A percentile compares a stretch with the other conserved stretches of the same genome.
phyloP scores from a whole-genome alignment of 2,113 vertebrate species.

The Penelope pileata region DNA sequence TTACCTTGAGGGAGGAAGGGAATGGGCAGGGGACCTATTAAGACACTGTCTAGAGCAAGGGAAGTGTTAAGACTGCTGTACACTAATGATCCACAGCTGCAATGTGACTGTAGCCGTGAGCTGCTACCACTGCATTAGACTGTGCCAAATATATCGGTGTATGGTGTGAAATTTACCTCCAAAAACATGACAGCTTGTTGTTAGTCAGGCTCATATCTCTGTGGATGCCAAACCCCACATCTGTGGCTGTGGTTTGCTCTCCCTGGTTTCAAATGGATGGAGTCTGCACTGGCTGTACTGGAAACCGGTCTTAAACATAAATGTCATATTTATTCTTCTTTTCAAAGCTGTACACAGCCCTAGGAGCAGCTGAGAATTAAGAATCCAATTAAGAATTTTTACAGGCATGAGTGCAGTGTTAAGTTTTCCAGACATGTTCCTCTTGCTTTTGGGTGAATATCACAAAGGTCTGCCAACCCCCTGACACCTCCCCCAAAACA shows the following conservation, averaged over 20 bases:
- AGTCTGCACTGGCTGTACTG: background rate
- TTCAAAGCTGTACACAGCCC: background rate
- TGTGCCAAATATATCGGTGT: background rate
- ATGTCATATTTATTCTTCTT: background rate
- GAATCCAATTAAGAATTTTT: background rate
- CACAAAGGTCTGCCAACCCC: background rate
- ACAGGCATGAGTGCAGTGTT: background rate
- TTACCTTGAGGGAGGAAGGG: background rate
- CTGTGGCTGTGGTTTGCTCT: background rate
- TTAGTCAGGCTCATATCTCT: background rate
- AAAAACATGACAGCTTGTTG: background rate
- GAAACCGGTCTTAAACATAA: background rate
- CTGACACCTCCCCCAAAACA: rapidly evolving
- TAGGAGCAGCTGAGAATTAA: background rate
- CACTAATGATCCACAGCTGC: background rate
- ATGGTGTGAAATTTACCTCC: background rate
- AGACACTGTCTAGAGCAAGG: background rate
- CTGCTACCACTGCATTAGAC: background rate
- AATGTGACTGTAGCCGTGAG: background rate
- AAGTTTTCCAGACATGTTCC: background rate
- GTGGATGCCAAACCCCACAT: background rate
- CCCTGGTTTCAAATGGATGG: background rate
- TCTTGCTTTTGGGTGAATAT: background rate
- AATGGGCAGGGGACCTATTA: background rate
- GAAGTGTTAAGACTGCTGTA: background rate